phyloP scores from a whole-genome alignment of 2,113 vertebrate genomes.

The Chloroceryle aenea region DNA sequence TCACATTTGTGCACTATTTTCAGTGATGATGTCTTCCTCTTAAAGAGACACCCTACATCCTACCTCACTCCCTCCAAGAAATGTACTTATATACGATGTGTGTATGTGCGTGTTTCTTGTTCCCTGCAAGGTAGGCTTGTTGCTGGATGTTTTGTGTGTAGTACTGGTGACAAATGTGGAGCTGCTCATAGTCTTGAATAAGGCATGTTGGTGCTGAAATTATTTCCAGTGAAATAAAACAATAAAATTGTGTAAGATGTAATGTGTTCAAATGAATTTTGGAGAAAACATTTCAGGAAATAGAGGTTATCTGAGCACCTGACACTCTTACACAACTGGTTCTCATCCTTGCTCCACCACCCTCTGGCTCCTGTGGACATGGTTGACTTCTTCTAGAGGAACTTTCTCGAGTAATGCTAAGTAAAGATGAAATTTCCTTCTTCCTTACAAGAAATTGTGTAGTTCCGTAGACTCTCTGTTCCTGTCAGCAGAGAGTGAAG shows the following conservation, averaged over 20 bases:
- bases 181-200: neutral
- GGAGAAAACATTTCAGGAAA: neutral
- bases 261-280: neutral
- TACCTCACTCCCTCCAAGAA: neutral
- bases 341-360: neutral
- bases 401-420: neutral
- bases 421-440: neutral
- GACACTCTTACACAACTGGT: fast-evolving
- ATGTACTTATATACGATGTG: fast-evolving
- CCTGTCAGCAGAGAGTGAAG: neutral
- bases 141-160: conserved; percentile 35
- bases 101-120: neutral
- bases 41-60: neutral
- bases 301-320: neutral
- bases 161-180: neutral
- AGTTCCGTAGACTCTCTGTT: neutral
- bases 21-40: neutral
- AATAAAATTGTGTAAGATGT: neutral
- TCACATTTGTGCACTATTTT: neutral
- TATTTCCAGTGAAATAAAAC: conserved; percentile 14
- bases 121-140: neutral
- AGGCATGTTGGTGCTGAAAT: neutral
- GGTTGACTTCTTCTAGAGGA: neutral
- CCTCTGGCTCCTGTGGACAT: neutral
- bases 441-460: neutral